These are phyloP conservation scores for Arion vulgaris DNA, from an alignment of 1,140 invertebrate species.

Conservation along the genomic window DNA sequence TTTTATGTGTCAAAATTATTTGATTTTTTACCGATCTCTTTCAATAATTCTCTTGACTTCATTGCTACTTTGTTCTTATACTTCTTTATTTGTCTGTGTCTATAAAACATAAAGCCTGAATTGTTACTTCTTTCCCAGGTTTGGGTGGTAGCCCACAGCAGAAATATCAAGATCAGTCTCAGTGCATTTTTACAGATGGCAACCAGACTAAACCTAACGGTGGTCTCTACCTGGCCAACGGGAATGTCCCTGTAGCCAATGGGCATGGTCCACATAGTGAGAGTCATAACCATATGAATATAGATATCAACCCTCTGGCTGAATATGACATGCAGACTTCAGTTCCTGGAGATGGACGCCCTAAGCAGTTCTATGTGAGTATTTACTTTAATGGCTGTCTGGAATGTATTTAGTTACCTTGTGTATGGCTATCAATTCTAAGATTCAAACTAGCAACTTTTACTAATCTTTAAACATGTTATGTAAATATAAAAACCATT, in stretches of 20 bases:
- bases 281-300: slow-evolving; percentile 11
- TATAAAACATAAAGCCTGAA: too few relatives aligned
- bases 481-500: too few relatives aligned
- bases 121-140: neutral
- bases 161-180: slow-evolving; percentile 68
- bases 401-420: neutral
- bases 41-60: too few relatives aligned
- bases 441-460: too few relatives aligned
- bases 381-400: neutral
- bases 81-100: too few relatives aligned
- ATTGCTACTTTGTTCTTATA: too few relatives aligned
- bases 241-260: slow-evolving; percentile 9
- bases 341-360: neutral
- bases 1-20: too few relatives aligned
- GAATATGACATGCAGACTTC: slow-evolving; percentile 12
- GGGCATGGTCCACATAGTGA: neutral
- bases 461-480: too few relatives aligned
- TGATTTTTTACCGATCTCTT: too few relatives aligned
- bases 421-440: neutral
- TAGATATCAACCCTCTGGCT: slow-evolving; percentile 13
- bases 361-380: slow-evolving; percentile 18
- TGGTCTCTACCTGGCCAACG: slow-evolving; percentile 9
- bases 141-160: slow-evolving; percentile 7
- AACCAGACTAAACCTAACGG: slow-evolving; percentile 1
- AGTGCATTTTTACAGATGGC: slow-evolving; percentile 63